Evolutionary conservation across 2,888 invertebrate species (phyloP), one percentile per base, ranked within the genome.

Genomic region (Gortyna flavago): DNA sequence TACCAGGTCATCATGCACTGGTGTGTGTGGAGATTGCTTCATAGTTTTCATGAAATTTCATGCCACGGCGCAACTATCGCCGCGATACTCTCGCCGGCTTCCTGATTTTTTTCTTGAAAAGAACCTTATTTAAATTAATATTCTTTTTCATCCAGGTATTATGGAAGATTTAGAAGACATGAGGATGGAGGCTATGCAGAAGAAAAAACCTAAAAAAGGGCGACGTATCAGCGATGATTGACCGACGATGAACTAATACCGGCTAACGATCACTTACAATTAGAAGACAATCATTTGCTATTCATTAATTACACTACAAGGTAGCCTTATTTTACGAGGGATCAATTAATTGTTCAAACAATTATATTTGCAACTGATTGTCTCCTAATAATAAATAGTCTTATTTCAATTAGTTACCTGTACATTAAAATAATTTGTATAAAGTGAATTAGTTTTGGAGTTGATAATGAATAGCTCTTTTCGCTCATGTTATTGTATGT

Each of bases 121-220:
- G 7, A 29, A 59, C 29, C 25, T 48, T 35, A 29, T 25, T 25
- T 11, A 51, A 62, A 44, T 16, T 57, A 29, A 35, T 41, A 25
- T 44, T 11, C 0, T 59, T 54, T 32, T 41, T 61, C 35, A 29
- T 44, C 13, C 32, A 98, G 99, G 99, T 84, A 97, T 98, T 83
- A 97, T 98, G 97, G 99, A 99, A 96, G 99, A 99, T 96, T 96
- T 99, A 85, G 99, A 99, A 95, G 99, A 99, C 89, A 99, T 99
- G 97, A 97, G 97, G 84, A 96, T 97, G 95, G 99, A 99, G 93
- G 98, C 98, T 65, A 97, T 98, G 93, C 98, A 98, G 90, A 98
- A 98, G 91, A 97, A 97, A 90, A 97, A 97, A 92, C 93, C 97
- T 87, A 97, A 97, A 90, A 97, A 97, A 83, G 95, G 95, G 85